Evolutionary conservation across 2,113 vertebrate genomes (phyloP).

Genomic region (Elachura formosa): DNA sequence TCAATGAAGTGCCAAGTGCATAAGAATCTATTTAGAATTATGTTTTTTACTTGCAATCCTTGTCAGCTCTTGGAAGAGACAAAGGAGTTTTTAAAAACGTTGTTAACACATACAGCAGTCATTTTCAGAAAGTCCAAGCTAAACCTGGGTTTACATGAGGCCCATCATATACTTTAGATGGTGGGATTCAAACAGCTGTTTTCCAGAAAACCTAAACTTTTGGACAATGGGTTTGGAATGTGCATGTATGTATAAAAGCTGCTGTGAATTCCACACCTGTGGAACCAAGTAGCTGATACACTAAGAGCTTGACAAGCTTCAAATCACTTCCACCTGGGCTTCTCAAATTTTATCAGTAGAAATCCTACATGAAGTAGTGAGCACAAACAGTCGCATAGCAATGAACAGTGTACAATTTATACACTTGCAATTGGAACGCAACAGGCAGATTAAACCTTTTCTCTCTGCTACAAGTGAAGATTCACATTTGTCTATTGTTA

Average conservation of each 20-base stretch:
- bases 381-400: background rate
- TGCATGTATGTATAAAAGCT: background rate
- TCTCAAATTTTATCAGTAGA: background rate
- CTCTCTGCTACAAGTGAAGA: background rate
- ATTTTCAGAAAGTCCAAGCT: background rate
- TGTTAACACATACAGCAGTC: background rate
- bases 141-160: background rate
- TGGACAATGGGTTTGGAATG: background rate
- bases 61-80: background rate
- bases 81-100: background rate
- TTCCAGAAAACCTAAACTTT: background rate
- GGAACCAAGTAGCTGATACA: background rate
- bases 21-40: background rate
- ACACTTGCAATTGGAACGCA: background rate
- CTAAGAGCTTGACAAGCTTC: background rate
- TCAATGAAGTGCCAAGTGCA: background rate
- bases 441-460: background rate
- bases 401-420: background rate
- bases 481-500: background rate
- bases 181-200: background rate
- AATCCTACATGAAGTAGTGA: background rate
- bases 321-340: background rate
- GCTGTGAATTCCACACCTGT: background rate
- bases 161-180: background rate
- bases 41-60: background rate